Evolutionary conservation across 2,888 invertebrate species (phyloP).

Genomic region (Oxycera nigricornis): DNA sequence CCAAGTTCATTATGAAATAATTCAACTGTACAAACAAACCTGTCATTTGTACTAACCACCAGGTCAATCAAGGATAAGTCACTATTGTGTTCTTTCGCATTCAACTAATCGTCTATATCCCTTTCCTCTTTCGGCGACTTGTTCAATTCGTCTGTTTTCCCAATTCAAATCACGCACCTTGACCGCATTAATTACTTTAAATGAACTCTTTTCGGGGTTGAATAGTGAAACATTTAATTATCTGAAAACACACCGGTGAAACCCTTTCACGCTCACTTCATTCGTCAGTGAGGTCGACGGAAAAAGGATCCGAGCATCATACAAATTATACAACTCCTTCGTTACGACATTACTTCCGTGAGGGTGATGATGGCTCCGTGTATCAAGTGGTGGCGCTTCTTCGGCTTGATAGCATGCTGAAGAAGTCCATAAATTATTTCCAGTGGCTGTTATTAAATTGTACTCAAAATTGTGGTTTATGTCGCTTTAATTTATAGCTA

Average conservation of each 20-base stretch:
- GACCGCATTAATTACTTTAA: constrained; percentile 38
- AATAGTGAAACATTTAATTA: constrained; percentile 38
- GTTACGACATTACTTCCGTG: constrained; percentile 27
- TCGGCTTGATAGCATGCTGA: constrained; percentile 9
- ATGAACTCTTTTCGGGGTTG: constrained; percentile 33
- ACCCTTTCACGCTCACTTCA: constrained; percentile 25
- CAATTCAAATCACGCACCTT: constrained; percentile 36
- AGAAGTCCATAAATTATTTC: constrained; percentile 37
- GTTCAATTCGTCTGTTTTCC: neutral
- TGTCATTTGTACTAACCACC: too few species aligned
- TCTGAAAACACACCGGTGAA: constrained; percentile 19
- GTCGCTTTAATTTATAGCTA: constrained; percentile 39
- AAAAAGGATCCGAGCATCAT: constrained; percentile 26
- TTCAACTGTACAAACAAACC: neutral
- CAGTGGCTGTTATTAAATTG: constrained; percentile 39
- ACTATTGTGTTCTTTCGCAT: too few species aligned
- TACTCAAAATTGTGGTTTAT: constrained; percentile 40
- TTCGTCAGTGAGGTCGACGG: neutral
- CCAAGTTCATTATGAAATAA: too few species aligned
- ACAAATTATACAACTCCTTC: constrained; percentile 33
- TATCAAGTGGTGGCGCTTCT: constrained; percentile 17
- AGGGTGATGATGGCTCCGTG: constrained; percentile 27
- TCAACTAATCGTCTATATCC: neutral
- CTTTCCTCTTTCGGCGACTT: neutral
- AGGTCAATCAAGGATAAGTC: too few species aligned